Base-by-base conservation (phyloP, 2,888 invertebrate species). In the Drosophila acutilabella region DNA sequence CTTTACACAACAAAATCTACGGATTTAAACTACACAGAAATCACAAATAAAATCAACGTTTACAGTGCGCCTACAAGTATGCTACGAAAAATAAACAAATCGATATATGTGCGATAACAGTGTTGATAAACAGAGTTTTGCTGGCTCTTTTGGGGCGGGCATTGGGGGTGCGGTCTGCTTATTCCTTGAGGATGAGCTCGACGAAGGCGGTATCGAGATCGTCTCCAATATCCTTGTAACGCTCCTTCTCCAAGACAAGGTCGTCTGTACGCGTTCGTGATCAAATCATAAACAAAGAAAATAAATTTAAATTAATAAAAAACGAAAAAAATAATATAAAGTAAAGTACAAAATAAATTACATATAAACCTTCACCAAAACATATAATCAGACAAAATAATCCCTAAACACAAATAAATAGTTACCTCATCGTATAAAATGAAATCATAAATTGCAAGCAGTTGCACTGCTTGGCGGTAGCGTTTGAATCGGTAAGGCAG, bases 151-250 rank as follows among this genome's bases (percentile, higher is more conserved):
- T 61, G 62, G 67, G 69, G 72, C 72, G 62, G 80, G 83, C 74
- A 64, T 38, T 33, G 53, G 53, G 53, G 53, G 10, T 42, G 30
- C 20, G 23, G 41, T 73, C 48, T 36, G 71, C 53, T 92, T 94
- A 94, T 93, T 95, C 94, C 93, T 95, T 95, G 93, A 96, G 95
- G 93, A 96, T 96, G 93, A 97, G 96, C 93, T 97, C 97, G 94
- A 98, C 98, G 95, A 99, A 99, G 92, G 99, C 99, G 93, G 97
- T 97, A 94, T 99, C 99, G 95, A 99, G 95, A 94, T 99, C 99
- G 95, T 99, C 99, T 95, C 98, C 98, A 95, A 99, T 99, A 94
- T 97, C 96, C 96, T 99, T 99, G 98, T 98, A 99, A 93, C 98
- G 98, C 95, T 99, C 99, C 95, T 99, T 99, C 94, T 97, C 97